phyloP scores from a whole-genome alignment of 2,888 invertebrate species.

The Zhengitettix transpicula region DNA sequence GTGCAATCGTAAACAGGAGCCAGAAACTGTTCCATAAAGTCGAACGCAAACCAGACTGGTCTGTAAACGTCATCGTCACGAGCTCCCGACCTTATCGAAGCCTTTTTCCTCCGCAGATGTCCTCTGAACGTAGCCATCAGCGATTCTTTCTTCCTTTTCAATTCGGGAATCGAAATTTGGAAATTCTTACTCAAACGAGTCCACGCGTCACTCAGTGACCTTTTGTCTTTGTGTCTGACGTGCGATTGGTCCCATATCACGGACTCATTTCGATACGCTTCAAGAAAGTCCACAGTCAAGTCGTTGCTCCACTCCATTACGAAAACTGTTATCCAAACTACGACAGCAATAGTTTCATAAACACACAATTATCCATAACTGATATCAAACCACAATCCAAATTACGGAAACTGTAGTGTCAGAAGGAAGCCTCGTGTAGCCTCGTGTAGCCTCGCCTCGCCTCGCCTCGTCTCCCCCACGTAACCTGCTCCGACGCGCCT shows the following conservation, averaged over 20 bases:
- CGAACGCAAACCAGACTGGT: not conserved
- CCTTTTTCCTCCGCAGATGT: not conserved
- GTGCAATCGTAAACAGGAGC: not conserved
- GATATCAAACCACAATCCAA: no score
- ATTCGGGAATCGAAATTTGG: not conserved
- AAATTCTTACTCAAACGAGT: constrained; percentile 22
- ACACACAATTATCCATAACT: no score
- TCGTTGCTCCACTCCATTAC: no score
- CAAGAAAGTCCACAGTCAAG: no score
- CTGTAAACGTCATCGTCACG: not conserved
- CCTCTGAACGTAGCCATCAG: not conserved
- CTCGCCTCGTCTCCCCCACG: no score
- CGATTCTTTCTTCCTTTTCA: not conserved
- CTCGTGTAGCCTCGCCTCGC: no score
- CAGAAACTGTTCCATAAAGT: not conserved
- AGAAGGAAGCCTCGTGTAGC: no score
- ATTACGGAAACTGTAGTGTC: no score
- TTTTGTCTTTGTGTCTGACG: constrained; percentile 26
- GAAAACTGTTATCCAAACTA: no score
- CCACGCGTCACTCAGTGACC: constrained; percentile 28
- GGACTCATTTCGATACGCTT: constrained; percentile 27
- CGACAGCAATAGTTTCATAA: no score
- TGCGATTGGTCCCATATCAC: constrained; percentile 30
- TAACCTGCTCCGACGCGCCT: no score
- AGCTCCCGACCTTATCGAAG: not conserved